Evolutionary conservation across 2,888 invertebrate genomes (phyloP).

Genomic region (Euplexia lucipara): DNA sequence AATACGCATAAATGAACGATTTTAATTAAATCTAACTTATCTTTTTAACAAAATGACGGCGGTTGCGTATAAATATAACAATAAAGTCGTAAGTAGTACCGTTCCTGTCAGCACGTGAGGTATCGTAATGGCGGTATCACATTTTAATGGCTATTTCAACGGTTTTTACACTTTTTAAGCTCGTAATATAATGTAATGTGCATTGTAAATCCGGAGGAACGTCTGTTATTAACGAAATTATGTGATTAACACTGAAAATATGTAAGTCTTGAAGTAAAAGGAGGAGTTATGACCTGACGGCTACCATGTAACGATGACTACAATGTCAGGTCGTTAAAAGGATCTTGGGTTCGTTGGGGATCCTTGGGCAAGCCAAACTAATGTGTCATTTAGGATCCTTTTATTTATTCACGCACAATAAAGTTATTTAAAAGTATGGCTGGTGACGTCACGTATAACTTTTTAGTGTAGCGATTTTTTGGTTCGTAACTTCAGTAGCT

Average conservation of each 20-base stretch:
- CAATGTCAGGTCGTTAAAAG: constrained; percentile 42
- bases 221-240: constrained; percentile 65
- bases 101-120: constrained; percentile 47
- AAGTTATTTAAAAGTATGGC: constrained; percentile 5
- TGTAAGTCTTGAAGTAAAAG: constrained; percentile 55
- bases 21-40: constrained; percentile 54
- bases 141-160: constrained; percentile 63
- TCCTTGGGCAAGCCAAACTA: constrained; percentile 30
- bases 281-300: constrained; percentile 55
- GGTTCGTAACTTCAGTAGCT: not conserved
- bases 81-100: constrained; percentile 51
- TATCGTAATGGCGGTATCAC: constrained; percentile 55
- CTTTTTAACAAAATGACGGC: constrained; percentile 43
- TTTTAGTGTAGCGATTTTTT: not conserved
- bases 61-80: constrained; percentile 53
- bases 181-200: constrained; percentile 65
- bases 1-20: constrained; percentile 44
- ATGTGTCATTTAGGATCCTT: constrained; percentile 42
- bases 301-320: constrained; percentile 28
- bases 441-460: constrained; percentile 1
- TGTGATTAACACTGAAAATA: constrained; percentile 64
- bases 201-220: constrained; percentile 59
- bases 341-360: constrained; percentile 30
- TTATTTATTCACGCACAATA: constrained; percentile 34
- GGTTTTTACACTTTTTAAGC: constrained; percentile 63